phyloP scores from a whole-genome alignment of 2,888 invertebrate species.

The Agonopterix alstromeriana region DNA sequence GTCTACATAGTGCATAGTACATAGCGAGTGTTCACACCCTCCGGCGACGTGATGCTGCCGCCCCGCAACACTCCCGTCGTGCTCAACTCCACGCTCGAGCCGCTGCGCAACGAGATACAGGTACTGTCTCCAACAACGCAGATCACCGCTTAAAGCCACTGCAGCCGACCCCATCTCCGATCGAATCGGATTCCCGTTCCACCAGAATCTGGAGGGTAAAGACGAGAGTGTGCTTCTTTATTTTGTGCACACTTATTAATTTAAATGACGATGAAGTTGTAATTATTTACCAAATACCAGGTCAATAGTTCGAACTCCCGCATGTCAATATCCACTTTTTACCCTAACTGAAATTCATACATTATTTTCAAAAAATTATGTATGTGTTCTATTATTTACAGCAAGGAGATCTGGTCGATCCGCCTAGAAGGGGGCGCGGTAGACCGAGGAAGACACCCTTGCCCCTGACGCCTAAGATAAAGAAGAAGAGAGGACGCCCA shows the following conservation, averaged over 20 bases:
- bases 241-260: no score
- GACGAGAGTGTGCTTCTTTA: no score
- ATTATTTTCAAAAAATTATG: no score
- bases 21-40: slow-evolving; percentile 54
- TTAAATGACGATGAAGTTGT: no score
- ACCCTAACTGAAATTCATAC: no score
- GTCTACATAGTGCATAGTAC: neutral
- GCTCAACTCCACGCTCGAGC: slow-evolving; percentile 35
- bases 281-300: no score
- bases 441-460: slow-evolving; percentile 48
- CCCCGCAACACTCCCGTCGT: slow-evolving; percentile 37
- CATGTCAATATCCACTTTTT: no score
- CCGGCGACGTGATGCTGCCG: slow-evolving; percentile 70
- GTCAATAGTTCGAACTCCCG: no score
- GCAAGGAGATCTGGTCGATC: slow-evolving; percentile 37
- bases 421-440: slow-evolving; percentile 45
- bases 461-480: slow-evolving; percentile 45
- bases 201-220: no score
- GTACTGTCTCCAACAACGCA: neutral
- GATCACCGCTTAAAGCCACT: no score
- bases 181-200: no score
- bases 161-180: no score
- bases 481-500: slow-evolving; percentile 47
- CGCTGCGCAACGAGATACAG: slow-evolving; percentile 28
- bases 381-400: neutral